phyloP scores from a whole-genome alignment of 1,140 invertebrate genomes.

The Leguminivora glycinivorella region DNA sequence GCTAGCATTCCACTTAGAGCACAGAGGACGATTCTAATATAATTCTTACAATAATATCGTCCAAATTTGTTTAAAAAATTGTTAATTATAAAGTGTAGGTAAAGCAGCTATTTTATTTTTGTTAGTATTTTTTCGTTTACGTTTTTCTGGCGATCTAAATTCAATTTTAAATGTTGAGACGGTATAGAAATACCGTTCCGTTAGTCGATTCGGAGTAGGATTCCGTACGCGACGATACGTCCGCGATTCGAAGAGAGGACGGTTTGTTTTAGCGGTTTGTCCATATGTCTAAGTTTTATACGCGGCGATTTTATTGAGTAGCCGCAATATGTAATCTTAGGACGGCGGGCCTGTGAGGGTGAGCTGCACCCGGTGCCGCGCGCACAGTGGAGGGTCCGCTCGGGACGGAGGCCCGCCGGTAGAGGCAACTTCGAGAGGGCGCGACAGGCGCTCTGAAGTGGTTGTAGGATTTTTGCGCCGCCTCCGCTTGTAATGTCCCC shows the following conservation, averaged over 20 bases:
- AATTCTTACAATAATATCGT: conserved; percentile 78
- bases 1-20: conserved; percentile 60
- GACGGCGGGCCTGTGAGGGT: conserved; percentile 37
- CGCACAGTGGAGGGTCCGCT: neutral
- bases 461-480: conserved; percentile 6
- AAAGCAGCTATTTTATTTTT: conserved; percentile 66
- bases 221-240: conserved; percentile 34
- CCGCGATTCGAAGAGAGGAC: conserved; percentile 53
- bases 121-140: conserved; percentile 63
- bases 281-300: conserved; percentile 69
- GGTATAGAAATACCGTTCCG: conserved; percentile 54
- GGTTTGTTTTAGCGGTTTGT: conserved; percentile 65
- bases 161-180: conserved; percentile 59
- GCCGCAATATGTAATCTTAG: conserved; percentile 63
- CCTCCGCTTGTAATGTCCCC: neutral
- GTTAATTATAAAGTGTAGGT: conserved; percentile 68
- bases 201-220: conserved; percentile 40
- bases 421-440: conserved; percentile 1
- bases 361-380: neutral
- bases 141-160: conserved; percentile 59
- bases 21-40: conserved; percentile 75
- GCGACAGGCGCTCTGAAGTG: neutral
- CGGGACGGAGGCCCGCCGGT: neutral
- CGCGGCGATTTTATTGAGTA: conserved; percentile 74
- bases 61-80: conserved; percentile 71